These are phyloP conservation scores for Drosophila pseudoananassae DNA, from an alignment of 1,140 invertebrate species.

Conservation along the genomic window DNA sequence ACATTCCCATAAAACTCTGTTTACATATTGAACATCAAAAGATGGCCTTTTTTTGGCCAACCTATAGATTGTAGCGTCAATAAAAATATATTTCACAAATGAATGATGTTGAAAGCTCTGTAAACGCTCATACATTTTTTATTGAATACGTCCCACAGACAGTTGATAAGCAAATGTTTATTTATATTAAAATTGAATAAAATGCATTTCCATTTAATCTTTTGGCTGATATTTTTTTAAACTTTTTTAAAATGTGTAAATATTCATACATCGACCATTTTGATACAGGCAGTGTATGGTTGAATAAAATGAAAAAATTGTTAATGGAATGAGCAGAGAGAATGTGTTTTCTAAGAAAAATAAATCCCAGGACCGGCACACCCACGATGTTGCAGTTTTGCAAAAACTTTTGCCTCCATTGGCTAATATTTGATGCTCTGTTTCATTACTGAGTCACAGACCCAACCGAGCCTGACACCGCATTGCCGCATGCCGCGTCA, in stretches of 20 bases:
- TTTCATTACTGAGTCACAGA: constrained; percentile 34
- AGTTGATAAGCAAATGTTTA: constrained; percentile 1
- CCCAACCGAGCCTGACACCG: constrained; percentile 2
- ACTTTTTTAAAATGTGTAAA: not conserved
- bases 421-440: constrained; percentile 47
- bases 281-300: not conserved
- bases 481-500: constrained; percentile 12
- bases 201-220: not conserved
- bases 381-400: constrained; percentile 16
- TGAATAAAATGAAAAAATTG: not conserved
- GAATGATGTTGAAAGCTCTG: not conserved
- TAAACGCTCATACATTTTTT: not conserved
- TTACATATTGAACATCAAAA: not conserved
- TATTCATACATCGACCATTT: not conserved
- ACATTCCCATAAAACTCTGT: not conserved
- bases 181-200: not conserved
- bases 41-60: not conserved
- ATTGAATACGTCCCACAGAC: not conserved
- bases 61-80: not conserved
- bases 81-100: not conserved
- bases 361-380: not conserved
- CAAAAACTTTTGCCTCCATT: constrained; percentile 32
- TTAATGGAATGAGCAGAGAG: not conserved
- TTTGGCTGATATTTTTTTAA: not conserved
- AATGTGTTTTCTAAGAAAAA: not conserved